Evolutionary conservation across 2,888 invertebrate species (phyloP), one percentile per base, ranked within the genome.

Genomic region (Drosophila seclusa): DNA sequence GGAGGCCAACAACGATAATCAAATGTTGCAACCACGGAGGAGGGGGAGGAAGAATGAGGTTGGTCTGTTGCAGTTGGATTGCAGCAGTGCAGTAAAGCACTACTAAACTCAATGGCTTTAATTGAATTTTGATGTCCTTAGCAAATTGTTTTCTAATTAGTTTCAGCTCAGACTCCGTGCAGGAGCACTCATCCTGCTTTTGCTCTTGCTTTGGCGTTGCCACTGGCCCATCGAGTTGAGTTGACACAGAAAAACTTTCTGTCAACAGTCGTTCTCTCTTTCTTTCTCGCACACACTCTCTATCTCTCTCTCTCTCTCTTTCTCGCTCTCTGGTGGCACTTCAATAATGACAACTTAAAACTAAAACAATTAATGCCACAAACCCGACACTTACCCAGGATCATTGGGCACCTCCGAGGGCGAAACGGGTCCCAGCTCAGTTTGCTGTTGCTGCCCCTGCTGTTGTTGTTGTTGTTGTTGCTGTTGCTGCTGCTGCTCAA

Each of bases 401-500:
- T 98, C 98, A 95, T 98, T 98, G 94, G 97, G 97, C 94, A 97
- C 97, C 95, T 98, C 98, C 83, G 97, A 96, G 92, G 97, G 96
- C 93, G 97, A 96, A 93, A 96, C 95, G 93, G 96, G 96, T 90
- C 95, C 95, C 94, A 95, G 95, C 93, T 97, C 97, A 48, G 78
- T 68, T 73, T 83, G 88, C 66, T 83, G 84, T 48, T 83, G 83
- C 27, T 80, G 81, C 8, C 76, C 76, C 27, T 80, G 83, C n/a
- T 82, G 82, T 2, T 74, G 73, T 4, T 53, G 59, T 5, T 74
- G 69, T 11, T 79, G 78, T 40, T 78, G 78, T 5, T 79, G 78
- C 13, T 80, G 80, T 6, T 81, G 79, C 49, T 82, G 81, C 8
- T 97, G 97, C 67, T 90, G 86, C 83, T 93, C 93, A 87, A 93